phyloP scores from a whole-genome alignment of 2,888 invertebrate species.

The Lepidonotus clava region DNA sequence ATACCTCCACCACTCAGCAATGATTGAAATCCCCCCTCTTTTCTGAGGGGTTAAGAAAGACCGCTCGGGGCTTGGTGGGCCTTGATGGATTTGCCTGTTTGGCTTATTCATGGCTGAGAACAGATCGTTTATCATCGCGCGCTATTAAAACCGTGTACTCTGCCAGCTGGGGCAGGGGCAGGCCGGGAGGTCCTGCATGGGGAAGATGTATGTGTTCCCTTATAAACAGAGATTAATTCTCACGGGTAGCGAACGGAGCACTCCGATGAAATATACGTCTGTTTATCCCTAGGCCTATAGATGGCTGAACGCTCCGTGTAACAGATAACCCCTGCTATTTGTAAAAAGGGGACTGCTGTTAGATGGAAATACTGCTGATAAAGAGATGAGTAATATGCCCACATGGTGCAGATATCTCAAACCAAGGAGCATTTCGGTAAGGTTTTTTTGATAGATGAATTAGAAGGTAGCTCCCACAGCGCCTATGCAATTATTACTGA shows the following conservation, averaged over 20 bases:
- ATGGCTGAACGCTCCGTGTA: no score
- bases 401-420: no score
- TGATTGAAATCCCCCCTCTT: neutral
- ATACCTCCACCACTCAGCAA: neutral
- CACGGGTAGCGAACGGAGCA: neutral
- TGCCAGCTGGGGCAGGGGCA: neutral
- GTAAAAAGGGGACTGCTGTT: no score
- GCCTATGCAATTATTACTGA: no score
- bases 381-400: no score
- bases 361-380: no score
- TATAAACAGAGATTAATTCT: neutral
- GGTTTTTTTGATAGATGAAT: no score
- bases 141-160: neutral
- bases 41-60: neutral
- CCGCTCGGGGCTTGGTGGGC: neutral
- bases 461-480: no score
- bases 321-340: no score
- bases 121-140: neutral
- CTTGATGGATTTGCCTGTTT: neutral
- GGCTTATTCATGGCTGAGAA: neutral
- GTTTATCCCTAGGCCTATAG: no score
- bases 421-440: no score
- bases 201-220: neutral
- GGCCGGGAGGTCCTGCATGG: neutral
- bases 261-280: no score